Conservation (phyloP, 2,797 vertebrate genomes). For the Diceros bicornis region DNA sequence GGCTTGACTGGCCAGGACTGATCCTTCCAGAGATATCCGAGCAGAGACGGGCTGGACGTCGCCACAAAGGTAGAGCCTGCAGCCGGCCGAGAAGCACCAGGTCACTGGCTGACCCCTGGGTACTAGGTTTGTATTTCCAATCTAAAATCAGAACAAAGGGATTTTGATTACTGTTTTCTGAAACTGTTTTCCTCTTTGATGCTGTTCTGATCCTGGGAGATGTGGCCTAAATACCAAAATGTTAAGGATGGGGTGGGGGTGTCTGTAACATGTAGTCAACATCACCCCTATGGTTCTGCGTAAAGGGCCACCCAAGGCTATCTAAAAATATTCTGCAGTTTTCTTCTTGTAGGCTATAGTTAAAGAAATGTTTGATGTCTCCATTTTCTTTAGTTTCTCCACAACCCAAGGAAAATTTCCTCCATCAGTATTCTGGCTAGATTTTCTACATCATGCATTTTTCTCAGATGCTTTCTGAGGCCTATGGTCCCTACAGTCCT, state of each 20-base stretch:
- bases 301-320: background rate
- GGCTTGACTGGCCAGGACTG: background rate
- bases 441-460: background rate
- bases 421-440: background rate
- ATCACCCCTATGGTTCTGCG: background rate
- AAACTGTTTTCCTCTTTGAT: background rate
- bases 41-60: background rate
- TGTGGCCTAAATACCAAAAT: rapidly evolving
- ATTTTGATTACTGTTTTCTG: background rate
- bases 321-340: background rate
- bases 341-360: background rate
- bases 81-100: rapidly evolving
- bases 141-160: background rate
- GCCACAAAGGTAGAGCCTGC: rapidly evolving
- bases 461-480: background rate
- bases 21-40: background rate
- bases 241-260: rapidly evolving
- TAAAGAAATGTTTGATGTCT: background rate
- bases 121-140: background rate
- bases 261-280: rapidly evolving
- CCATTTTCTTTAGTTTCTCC: background rate
- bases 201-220: background rate
- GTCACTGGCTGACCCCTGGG: rapidly evolving
- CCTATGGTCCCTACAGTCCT: background rate
- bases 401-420: background rate